These are phyloP conservation scores for Passer domesticus DNA, from an alignment of 2,113 vertebrate genomes.

Conservation along the genomic window DNA sequence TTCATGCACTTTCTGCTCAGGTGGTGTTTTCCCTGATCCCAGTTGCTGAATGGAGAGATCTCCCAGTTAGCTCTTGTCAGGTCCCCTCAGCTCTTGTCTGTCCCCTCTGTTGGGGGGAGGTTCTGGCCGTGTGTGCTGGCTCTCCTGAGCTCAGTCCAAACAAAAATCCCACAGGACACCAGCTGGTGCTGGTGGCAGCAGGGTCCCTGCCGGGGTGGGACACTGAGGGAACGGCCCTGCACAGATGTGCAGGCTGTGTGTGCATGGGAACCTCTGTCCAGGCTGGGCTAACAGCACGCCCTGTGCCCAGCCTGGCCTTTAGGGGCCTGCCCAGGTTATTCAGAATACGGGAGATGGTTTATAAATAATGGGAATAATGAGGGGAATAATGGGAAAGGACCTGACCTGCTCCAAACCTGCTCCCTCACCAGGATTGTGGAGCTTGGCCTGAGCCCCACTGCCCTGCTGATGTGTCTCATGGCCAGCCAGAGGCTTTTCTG, in stretches of 20 bases:
- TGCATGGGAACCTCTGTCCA: accelerated
- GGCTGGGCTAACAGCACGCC: background rate
- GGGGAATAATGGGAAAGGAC: background rate
- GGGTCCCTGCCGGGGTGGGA: background rate
- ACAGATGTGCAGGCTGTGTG: background rate
- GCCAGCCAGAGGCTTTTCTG: background rate
- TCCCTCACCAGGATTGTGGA: background rate
- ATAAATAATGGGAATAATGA: background rate
- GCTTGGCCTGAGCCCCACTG: background rate
- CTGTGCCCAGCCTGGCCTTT: accelerated
- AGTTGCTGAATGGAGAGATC: background rate
- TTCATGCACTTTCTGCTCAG: background rate
- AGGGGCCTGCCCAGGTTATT: background rate
- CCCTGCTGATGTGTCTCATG: background rate
- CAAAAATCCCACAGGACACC: background rate
- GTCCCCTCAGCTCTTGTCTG: background rate
- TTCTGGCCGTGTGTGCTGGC: background rate
- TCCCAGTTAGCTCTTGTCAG: background rate
- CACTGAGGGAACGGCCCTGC: background rate
- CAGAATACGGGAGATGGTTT: accelerated
- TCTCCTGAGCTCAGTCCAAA: background rate
- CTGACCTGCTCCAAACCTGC: accelerated
- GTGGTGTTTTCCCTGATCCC: background rate
- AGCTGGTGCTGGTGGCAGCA: background rate
- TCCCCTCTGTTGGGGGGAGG: background rate